Evolutionary conservation across 2,113 vertebrate species (phyloP), one percentile per base, ranked within the genome.

Genomic region (Coryphaenoides rupestris): DNA sequence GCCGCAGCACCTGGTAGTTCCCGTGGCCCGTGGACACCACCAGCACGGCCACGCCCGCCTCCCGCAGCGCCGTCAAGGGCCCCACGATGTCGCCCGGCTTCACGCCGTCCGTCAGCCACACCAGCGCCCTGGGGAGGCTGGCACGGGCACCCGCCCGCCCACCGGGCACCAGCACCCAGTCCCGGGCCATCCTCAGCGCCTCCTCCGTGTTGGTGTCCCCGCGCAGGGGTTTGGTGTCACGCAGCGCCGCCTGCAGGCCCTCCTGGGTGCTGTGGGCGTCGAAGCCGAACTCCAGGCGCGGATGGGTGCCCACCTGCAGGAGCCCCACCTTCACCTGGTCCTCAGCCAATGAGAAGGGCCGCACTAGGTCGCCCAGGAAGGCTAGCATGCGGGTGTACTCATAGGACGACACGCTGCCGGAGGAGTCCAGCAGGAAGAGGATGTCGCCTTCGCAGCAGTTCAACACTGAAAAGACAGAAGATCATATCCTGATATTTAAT

Each of bases 81-180:
- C 87, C 86, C 0, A 88, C 89, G 79, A 98, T 90, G 14, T 94
- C 89, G 0, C 95, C 96, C 0, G 91, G 95, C 74, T 94, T 94
- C 69, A 93, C 91, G 3, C 96, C 97, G 0, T 99, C 97, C 0
- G 97, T 99, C 75, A 99, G 82, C 97, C 97, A 99, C 50, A 99
- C 89, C 82, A 99, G 77, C 5, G 97, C 96, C 68, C 95, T 94
- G 1, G 95, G 95, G 4, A 96, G 92, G 0, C 84, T 91, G 0
- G 74, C 68, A 24, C 94, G 84, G 57, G 94, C 90, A 21, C 85
- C 84, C 0, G 55, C 78, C 0, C 19, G 0, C 72, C 83, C 0
- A 75, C 91, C 45, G 9, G 0, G 76, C n/a, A 0, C 88, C 82
- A 88, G 90, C 82, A 79, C 80, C 55, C 83, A 70, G 2, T 94